phyloP scores from a whole-genome alignment of 2,797 vertebrate genomes.

The Catharus ustulatus region DNA sequence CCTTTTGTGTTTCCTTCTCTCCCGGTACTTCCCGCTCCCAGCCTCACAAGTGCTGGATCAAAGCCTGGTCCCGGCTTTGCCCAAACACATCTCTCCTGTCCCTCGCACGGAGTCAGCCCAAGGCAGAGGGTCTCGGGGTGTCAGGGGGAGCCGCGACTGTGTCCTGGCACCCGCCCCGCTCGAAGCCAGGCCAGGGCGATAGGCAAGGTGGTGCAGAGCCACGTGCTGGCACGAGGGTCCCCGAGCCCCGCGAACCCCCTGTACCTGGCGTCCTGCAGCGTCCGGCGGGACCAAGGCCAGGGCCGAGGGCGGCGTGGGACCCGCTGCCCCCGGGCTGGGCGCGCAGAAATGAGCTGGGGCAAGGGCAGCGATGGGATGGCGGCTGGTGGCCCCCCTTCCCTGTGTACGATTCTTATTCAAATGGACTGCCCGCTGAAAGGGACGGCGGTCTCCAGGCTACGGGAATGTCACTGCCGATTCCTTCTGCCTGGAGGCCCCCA shows the following conservation, averaged over 20 bases:
- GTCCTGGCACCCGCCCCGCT: neutral
- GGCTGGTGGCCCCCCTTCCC: slow-evolving; percentile 33
- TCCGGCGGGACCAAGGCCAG: neutral
- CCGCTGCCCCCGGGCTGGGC: neutral
- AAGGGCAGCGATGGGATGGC: slow-evolving; percentile 51
- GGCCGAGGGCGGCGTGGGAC: neutral
- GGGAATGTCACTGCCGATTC: slow-evolving; percentile 82
- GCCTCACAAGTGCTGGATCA: neutral
- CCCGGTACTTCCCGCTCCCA: neutral
- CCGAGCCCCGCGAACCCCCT: neutral
- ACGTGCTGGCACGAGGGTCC: neutral
- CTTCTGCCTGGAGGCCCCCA: slow-evolving; percentile 73
- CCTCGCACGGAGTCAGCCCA: neutral
- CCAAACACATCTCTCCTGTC: slow-evolving; percentile 32
- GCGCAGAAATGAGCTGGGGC: slow-evolving; percentile 9
- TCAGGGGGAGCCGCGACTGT: neutral
- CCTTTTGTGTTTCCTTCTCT: slow-evolving; percentile 41
- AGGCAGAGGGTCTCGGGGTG: neutral
- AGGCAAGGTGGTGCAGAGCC: neutral
- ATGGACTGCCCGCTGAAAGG: slow-evolving; percentile 83
- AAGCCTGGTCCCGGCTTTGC: neutral
- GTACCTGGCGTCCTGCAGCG: slow-evolving; percentile 27
- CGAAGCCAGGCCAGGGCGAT: neutral
- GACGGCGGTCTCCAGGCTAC: slow-evolving; percentile 81
- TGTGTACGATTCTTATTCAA: slow-evolving; percentile 88